These are phyloP conservation scores for Chloroceryle aenea DNA, from an alignment of 2,113 vertebrate genomes.

Conservation along the genomic window DNA sequence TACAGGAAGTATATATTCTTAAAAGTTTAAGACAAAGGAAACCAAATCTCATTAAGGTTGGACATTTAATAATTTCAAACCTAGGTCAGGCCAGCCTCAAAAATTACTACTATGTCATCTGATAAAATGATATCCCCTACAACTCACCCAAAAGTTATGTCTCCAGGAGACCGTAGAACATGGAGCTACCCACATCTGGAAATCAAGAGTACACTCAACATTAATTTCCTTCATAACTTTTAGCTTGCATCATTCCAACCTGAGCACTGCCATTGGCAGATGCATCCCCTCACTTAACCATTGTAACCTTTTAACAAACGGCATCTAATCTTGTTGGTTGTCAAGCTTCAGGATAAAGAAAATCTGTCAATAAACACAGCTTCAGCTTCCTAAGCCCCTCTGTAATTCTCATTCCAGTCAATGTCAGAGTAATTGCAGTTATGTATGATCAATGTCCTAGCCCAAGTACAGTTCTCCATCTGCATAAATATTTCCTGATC, in stretches of 20 bases:
- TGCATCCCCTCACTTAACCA: not conserved
- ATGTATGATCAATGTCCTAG: slow-evolving; percentile 26
- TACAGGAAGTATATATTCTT: not conserved
- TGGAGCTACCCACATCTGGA: not conserved
- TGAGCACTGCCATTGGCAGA: not conserved
- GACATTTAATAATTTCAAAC: not conserved
- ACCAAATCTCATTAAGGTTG: not conserved
- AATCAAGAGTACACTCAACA: not conserved
- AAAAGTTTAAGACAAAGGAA: not conserved
- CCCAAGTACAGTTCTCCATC: not conserved
- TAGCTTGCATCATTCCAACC: not conserved
- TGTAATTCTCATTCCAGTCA: slow-evolving; percentile 26
- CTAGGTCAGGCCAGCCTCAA: not conserved
- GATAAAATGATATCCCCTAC: not conserved
- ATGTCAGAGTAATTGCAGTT: slow-evolving; percentile 40
- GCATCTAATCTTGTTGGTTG: not conserved
- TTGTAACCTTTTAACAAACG: not conserved
- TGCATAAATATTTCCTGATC: slow-evolving; percentile 45
- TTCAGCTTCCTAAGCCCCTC: slow-evolving; percentile 8
- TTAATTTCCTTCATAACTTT: not conserved
- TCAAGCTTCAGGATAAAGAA: not conserved
- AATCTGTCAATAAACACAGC: slow-evolving; percentile 8
- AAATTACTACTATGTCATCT: not conserved
- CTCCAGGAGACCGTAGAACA: not conserved
- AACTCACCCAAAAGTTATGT: accelerated